These are phyloP conservation scores for Bembecia ichneumoniformis DNA, from an alignment of 2,888 invertebrate species.

Conservation along the genomic window DNA sequence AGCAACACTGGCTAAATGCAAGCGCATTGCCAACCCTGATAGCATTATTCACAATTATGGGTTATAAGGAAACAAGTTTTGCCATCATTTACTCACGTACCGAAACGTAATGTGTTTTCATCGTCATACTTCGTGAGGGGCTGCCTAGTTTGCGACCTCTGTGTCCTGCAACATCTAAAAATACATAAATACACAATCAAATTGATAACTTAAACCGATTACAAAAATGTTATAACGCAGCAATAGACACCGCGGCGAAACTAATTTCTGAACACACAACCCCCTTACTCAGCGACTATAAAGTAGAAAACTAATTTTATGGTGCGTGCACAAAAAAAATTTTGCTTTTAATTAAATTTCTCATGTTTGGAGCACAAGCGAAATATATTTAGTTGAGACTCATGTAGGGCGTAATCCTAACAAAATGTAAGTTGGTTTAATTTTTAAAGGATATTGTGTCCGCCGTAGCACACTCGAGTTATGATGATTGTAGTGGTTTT, in stretches of 20 bases:
- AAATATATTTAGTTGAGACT: not conserved
- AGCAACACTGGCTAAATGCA: too few species aligned
- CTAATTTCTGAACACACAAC: constrained; percentile 24
- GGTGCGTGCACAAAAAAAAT: constrained; percentile 34
- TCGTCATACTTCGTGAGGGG: too few species aligned
- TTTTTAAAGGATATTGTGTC: constrained; percentile 45
- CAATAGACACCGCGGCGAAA: constrained; percentile 29
- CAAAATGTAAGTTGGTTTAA: constrained; percentile 23
- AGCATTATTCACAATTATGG: too few species aligned
- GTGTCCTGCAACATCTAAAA: too few species aligned
- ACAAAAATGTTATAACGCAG: constrained; percentile 11
- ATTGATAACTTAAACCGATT: not conserved
- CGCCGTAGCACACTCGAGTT: constrained; percentile 37
- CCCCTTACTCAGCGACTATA: constrained; percentile 1
- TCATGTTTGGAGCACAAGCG: constrained; percentile 10
- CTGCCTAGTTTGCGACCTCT: too few species aligned
- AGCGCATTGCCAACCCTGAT: too few species aligned
- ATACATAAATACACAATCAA: not conserved
- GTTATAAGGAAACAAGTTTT: too few species aligned
- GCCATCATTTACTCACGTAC: too few species aligned
- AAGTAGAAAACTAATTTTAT: constrained; percentile 39
- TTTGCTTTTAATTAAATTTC: constrained; percentile 28
- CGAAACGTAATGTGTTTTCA: too few species aligned
- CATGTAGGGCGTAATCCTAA: not conserved
- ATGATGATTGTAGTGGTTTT: constrained; percentile 69